Evolutionary conservation across 1,140 invertebrate species (phyloP), one percentile per base, ranked within the genome.

Genomic region (Zaprionus kolodkinae): DNA sequence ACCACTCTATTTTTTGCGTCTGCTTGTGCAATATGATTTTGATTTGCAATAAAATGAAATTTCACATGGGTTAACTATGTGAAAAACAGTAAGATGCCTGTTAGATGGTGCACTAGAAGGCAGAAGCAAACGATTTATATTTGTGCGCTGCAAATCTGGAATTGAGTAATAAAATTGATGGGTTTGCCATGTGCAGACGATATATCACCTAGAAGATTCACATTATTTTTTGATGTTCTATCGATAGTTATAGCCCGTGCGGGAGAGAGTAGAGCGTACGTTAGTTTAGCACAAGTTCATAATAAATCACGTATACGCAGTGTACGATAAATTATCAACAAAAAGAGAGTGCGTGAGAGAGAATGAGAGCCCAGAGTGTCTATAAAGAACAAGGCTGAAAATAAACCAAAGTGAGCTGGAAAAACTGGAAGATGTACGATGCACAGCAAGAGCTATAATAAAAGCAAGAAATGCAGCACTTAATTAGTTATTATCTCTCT

Each of bases 241-340:
- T 57, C 50, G 7, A 45, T 70, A 63, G 59, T 70, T 74, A 70
- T 56, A 48, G 71, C 56, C 56, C 25, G 56, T 45, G 36, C 12
- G 52, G 35, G n/a, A 0, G 13, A 21, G 1, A 4, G 25, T 43
- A 17, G 13, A 21, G 0, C 13, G 15, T 43, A 17, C 57, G 66
- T 64, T 63, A 70, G n/a, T 27, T 48, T 55, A 55, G 67, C 71
- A 65, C 40, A 50, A 63, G 59, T 43, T 43, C 45, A 48, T n/a
- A 40, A 87, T 87, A 87, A 87, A 88, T 87, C 84, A 87, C 84
- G 84, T 60, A 87, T 87, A 88, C 83, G 83, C 83, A 86, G 62
- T 82, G 64, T 84, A 83, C 83, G 54, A 87, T 87, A 87, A 87
- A 87, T 87, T 77, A 87, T 48, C 64, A 77, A 72, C 66, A 60